Percentiles rank a stretch among this genome's conserved stretches.
Conservation (phyloP, 2,113 vertebrate species). For the Sula dactylatra region DNA sequence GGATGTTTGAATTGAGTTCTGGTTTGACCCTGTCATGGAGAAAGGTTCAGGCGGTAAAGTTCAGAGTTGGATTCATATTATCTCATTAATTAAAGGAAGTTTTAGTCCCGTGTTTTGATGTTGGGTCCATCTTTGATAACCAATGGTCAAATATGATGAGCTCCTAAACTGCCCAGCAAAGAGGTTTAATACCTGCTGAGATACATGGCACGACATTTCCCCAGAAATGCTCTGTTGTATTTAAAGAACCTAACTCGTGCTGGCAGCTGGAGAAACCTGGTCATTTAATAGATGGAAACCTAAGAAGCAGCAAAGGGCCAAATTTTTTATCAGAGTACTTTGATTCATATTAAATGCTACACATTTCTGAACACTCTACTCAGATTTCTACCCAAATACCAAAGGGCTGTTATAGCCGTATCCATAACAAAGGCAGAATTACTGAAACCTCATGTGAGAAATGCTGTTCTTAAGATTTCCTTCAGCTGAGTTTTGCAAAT, state of each 20-base stretch:
- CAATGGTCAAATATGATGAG: neutral
- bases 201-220: neutral
- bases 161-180: neutral
- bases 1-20: slow-evolving; percentile 2
- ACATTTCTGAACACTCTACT: slow-evolving; percentile 27
- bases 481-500: neutral
- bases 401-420: neutral
- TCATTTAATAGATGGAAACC: slow-evolving; percentile 24
- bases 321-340: slow-evolving; percentile 9
- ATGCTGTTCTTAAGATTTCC: neutral
- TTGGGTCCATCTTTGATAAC: neutral
- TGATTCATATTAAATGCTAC: slow-evolving; percentile 35
- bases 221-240: neutral
- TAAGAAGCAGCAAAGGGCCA: slow-evolving; percentile 12
- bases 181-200: neutral
- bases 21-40: neutral
- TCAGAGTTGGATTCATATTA: neutral
- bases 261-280: slow-evolving; percentile 51
- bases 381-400: slow-evolving; percentile 37
- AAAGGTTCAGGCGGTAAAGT: neutral
- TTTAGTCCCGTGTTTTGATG: neutral
- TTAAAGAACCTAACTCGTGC: neutral
- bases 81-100: neutral
- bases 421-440: slow-evolving; percentile 44
- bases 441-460: slow-evolving; percentile 38